Evolutionary conservation across 2,113 vertebrate genomes (phyloP), one percentile per base, ranked within the genome.

Genomic region (Aegithalos caudatus): DNA sequence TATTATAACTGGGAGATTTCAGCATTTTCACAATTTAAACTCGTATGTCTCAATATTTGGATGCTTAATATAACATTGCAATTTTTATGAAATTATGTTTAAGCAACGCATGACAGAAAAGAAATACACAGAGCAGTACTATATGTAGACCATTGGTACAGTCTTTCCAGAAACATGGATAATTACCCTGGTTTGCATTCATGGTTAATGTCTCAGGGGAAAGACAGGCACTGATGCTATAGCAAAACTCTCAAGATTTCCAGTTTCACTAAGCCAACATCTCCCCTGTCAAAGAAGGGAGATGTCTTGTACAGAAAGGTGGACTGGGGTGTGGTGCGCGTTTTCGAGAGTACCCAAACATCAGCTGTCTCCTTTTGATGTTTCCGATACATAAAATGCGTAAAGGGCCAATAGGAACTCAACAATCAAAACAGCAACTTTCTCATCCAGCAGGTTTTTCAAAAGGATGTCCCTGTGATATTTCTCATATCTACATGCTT

Each of bases 371-470:
- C 33, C 74, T 90, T 90, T 65, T 62, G 74, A 77, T 88, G 71
- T 19, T 69, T 90, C 90, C 9, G 50, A 82, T 17, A 90, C 51
- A 57, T 18, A 90, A 88, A 81, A 73, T 11, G 33, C 1, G 1
- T 58, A 62, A 56, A 86, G 84, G 54, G 44, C 92, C 90, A 95
- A 94, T 9, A 88, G 81, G 56, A 89, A 93, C 76, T 73, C 50
- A 73, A n/a, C n/a, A 62, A 77, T 38, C 50, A 62, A 83, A 91
- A 45, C 45, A 92, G 78, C 4, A 2, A 86, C 88, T 81, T 88
- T 74, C 42, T 85, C 85, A 86, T 70, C 66, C 3, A 14, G 23
- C 18, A 77, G 33, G 20, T 47, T 88, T 38, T 69, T 77, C 11
- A 82, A 12, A 82, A 79, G 28, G 72, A 64, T 13, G 64, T 18